Base-by-base conservation (phyloP, 1,140 invertebrate genomes). In the Wasmannia auropunctata region DNA sequence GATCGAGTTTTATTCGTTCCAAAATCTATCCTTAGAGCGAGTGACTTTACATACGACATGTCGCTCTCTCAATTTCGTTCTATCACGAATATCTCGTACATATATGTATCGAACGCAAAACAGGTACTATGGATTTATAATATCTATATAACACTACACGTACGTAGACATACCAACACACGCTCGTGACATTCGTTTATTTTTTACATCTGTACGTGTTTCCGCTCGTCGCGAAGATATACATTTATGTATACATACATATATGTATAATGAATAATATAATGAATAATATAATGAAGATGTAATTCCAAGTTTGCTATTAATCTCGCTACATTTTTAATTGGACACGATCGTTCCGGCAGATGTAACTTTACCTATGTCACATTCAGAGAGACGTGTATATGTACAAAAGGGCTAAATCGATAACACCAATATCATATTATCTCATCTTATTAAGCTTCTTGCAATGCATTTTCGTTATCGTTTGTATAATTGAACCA, bases 91-190 rank as follows among this genome's bases (percentile, higher is more conserved):
- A 25, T 81, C 46, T 75, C 22, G 22, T 72, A 67, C 60, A 16
- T 63, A 86, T 37, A 49, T 72, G 43, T 63, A 51, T 62, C 43
- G 37, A 62, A 14, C 10, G 16, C 37, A 16, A 31, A 40, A 88
- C n/a, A 84, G 72, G 63, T 86, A 90, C 85, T 90, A 87, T 74
- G 43, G n/a, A n/a, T 22, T 31, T 60, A 60, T 28, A 58, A 51
- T n/a, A 51, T 46, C 2, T 58, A 69, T 54, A 83, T 70, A 37
- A 79, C 69, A 34, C 22, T 58, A 79, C 22, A 46, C 14, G 51
- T n/a, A n/a, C n/a, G n/a, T n/a, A n/a, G n/a, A n/a, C n/a, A n/a
- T n/a, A n/a, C n/a, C n/a, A n/a, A n/a, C 54, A 67, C 22, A 90
- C 70, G 56, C 69, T 85, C 43, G 62, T 85, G 11, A 65, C 16